Evolutionary conservation across 2,888 invertebrate genomes (phyloP).

Genomic region (Lepidonotus clava): DNA sequence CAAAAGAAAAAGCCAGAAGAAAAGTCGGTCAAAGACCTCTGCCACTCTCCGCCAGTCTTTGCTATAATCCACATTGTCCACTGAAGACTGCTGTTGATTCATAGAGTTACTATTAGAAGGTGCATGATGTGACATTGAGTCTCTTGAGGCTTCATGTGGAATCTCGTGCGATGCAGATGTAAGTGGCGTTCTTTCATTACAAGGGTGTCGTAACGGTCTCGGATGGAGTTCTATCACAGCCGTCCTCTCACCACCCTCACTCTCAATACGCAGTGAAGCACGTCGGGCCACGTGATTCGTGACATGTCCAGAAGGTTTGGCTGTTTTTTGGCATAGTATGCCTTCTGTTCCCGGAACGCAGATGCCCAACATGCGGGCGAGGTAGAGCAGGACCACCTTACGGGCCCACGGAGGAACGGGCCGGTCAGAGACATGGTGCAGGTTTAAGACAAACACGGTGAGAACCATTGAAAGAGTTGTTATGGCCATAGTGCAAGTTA

Average conservation of each 20-base stretch:
- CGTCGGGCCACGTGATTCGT: constrained; percentile 18
- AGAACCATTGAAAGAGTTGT: constrained; percentile 68
- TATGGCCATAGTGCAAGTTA: constrained; percentile 69
- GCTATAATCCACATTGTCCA: constrained; percentile 54
- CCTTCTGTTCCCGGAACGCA: constrained; percentile 38
- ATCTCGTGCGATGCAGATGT: background rate
- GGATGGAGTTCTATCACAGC: constrained; percentile 45
- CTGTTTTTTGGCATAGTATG: background rate
- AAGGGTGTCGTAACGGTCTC: background rate
- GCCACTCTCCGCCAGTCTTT: constrained; percentile 66
- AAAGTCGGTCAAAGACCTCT: constrained; percentile 67
- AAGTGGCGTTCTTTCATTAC: constrained; percentile 8
- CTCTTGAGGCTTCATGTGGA: too few species aligned
- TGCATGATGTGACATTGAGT: too few species aligned
- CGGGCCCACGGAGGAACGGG: constrained; percentile 65
- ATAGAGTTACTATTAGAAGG: too few species aligned
- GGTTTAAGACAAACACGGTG: constrained; percentile 68
- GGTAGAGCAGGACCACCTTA: constrained; percentile 63
- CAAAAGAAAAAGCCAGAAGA: constrained; percentile 68
- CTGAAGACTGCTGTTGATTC: too few species aligned
- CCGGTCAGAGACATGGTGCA: constrained; percentile 67
- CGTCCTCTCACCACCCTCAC: constrained; percentile 28
- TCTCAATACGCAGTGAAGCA: background rate
- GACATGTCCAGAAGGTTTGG: background rate
- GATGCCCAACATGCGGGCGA: constrained; percentile 66